phyloP scores from a whole-genome alignment of 2,113 vertebrate species.

The Odocoileus virginianus region DNA sequence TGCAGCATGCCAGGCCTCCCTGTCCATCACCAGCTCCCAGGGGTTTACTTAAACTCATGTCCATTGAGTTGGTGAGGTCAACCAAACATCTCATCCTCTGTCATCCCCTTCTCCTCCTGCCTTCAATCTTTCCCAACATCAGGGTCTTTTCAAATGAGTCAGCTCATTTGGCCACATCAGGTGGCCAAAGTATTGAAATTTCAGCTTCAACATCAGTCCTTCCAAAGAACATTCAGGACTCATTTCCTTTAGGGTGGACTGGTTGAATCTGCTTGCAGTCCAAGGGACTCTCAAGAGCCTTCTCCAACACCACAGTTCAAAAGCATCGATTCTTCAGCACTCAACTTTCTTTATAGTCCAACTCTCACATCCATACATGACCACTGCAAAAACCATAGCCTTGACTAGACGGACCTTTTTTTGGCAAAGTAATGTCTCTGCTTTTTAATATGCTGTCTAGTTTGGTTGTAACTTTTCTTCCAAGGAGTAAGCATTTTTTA shows the following conservation, averaged over 20 bases:
- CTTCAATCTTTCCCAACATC: neutral
- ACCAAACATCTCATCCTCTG: neutral
- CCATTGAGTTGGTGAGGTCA: neutral
- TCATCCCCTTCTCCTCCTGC: neutral
- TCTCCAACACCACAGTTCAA: no score
- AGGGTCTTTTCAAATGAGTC: neutral
- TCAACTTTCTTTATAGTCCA: neutral
- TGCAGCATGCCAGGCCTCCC: neutral
- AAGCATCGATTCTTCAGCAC: neutral
- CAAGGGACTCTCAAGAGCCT: neutral
- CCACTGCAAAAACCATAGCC: neutral
- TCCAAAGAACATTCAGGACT: neutral
- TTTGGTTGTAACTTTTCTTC: neutral
- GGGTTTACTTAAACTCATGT: neutral
- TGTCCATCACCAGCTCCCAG: neutral
- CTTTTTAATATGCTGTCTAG: neutral
- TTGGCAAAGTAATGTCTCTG: neutral
- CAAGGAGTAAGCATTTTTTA: neutral
- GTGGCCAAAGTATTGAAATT: neutral
- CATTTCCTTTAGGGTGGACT: neutral
- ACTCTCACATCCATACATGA: neutral
- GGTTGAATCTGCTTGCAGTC: neutral
- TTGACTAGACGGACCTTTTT: neutral
- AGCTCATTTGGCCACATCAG: neutral
- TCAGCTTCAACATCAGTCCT: neutral